Evolutionary conservation across 2,797 vertebrate species (phyloP).

Genomic region (Tauraco hartlaubi): DNA sequence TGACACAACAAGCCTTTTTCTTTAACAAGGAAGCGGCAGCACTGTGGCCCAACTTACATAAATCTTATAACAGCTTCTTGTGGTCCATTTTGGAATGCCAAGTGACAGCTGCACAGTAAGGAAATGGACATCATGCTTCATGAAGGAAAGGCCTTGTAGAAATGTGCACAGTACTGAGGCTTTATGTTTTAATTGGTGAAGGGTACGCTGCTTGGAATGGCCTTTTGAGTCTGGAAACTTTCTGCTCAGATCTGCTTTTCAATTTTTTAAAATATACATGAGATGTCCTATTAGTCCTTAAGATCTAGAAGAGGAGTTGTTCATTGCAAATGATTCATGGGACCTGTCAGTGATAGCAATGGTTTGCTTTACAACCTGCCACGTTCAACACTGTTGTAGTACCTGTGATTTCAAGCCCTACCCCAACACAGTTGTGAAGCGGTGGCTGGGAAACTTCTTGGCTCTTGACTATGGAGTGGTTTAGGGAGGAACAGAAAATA

Average conservation of each 20-base stretch:
- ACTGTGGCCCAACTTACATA: neutral
- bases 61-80: neutral
- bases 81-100: neutral
- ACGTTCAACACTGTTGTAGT: too few species aligned
- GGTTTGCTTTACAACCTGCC: neutral
- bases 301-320: neutral
- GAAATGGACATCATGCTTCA: neutral
- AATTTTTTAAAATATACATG: neutral
- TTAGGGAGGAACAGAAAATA: neutral
- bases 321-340: neutral
- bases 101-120: neutral
- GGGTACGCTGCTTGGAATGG: neutral
- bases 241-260: neutral
- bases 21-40: neutral
- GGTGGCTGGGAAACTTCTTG: neutral
- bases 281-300: neutral
- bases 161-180: neutral
- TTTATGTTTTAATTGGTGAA: neutral
- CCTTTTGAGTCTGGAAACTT: neutral
- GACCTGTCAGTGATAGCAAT: neutral
- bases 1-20: conserved; percentile 18
- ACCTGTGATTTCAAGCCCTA: neutral
- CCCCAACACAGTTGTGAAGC: neutral
- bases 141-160: neutral
- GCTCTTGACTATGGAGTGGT: neutral